Percentiles rank a stretch among this genome's conserved stretches.
phyloP scores from a whole-genome alignment of 2,113 vertebrate genomes.

The Vidua macroura region DNA sequence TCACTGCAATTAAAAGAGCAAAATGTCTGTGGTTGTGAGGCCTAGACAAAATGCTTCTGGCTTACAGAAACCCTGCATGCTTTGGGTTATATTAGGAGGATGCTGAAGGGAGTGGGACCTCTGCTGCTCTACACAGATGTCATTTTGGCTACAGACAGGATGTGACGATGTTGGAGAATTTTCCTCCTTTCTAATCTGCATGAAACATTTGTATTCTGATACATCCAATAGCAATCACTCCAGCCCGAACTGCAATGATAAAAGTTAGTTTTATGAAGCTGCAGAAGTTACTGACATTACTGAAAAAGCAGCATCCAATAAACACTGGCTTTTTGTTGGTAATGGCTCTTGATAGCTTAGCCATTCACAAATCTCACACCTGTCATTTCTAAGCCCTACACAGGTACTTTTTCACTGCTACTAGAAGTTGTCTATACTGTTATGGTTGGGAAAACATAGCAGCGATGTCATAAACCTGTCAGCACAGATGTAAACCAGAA shows the following conservation, averaged over 20 bases:
- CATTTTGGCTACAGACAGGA: background rate
- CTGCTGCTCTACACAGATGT: background rate
- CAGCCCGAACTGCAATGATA: background rate
- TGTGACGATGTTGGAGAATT: background rate
- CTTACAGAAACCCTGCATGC: background rate
- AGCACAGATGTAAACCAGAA: background rate
- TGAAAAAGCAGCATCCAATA: background rate
- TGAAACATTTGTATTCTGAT: background rate
- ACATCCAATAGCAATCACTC: background rate
- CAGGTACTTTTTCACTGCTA: background rate
- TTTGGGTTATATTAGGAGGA: background rate
- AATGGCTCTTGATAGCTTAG: background rate
- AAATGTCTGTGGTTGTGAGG: background rate
- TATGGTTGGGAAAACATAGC: background rate
- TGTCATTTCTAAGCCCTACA: background rate
- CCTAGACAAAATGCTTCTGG: background rate
- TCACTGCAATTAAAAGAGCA: background rate
- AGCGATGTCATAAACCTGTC: background rate
- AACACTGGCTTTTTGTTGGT: background rate
- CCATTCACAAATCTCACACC: background rate
- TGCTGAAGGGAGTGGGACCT: background rate
- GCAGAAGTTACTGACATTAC: background rate
- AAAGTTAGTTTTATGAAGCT: background rate
- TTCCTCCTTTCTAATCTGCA: background rate
- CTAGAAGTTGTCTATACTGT: background rate